These are phyloP conservation scores for Montipora capitata DNA, from an alignment of 92 coral and sea anemone species.

Conservation along the genomic window DNA sequence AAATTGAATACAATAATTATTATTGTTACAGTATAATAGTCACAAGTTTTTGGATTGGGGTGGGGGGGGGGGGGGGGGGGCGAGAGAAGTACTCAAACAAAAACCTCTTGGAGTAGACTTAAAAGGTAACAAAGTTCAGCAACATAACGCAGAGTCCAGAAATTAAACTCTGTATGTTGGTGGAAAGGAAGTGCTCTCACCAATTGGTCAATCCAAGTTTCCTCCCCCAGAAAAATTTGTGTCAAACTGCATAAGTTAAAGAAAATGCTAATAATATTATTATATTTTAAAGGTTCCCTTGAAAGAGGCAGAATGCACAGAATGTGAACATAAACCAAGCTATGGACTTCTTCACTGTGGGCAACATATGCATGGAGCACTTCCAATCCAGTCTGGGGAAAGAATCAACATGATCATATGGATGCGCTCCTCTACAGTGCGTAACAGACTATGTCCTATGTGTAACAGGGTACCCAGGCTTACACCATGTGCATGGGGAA, in stretches of 20 bases:
- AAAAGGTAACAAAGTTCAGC: too few relatives aligned
- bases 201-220: too few relatives aligned
- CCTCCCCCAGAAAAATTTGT: neutral
- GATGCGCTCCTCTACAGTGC: constrained; percentile 92
- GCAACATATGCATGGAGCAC: constrained; percentile 97
- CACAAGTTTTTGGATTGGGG: neutral
- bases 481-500: constrained; percentile 77
- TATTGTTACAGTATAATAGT: too few relatives aligned
- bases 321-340: constrained; percentile 75
- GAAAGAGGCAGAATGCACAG: constrained; percentile 83
- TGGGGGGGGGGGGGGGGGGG: neutral
- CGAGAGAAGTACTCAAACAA: too few relatives aligned
- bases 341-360: constrained; percentile 93
- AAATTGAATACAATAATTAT: too few relatives aligned
- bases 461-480: constrained; percentile 82
- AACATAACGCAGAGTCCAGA: too few relatives aligned
- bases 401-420: constrained; percentile 92
- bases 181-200: too few relatives aligned
- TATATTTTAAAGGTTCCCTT: constrained; percentile 75
- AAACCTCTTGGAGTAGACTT: too few relatives aligned
- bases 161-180: too few relatives aligned
- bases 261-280: too few relatives aligned
- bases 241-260: neutral
- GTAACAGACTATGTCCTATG: constrained; percentile 95
- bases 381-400: constrained; percentile 88